Percentiles rank a stretch among this genome's conserved stretches.
phyloP scores from a whole-genome alignment of 2,888 invertebrate species.

The Trachelus stipa region DNA sequence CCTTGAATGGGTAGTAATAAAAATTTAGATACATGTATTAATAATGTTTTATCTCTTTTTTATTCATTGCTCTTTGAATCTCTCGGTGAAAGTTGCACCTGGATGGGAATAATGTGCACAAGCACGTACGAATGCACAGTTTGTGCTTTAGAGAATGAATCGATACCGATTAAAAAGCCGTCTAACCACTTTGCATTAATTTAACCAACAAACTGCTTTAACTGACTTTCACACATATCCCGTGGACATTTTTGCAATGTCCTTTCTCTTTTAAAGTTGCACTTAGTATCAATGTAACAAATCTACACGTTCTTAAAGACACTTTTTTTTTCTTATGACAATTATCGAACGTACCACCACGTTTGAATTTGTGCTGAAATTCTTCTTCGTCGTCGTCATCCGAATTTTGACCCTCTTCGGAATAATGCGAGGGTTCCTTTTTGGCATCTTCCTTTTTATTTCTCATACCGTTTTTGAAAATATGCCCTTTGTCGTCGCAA shows the following conservation, averaged over 20 bases:
- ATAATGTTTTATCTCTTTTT: neutral
- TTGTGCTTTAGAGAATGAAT: neutral
- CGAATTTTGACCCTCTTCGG: neutral
- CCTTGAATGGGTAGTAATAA: neutral
- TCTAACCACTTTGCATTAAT: neutral
- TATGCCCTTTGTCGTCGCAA: conserved; percentile 10
- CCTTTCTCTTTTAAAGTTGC: neutral
- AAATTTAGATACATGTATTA: neutral
- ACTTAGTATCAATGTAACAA: neutral
- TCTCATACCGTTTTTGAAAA: neutral
- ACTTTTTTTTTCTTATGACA: neutral
- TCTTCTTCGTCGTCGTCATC: neutral
- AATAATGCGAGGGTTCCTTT: neutral
- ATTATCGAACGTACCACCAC: neutral
- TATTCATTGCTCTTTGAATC: neutral
- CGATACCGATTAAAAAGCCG: neutral
- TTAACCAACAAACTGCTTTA: neutral
- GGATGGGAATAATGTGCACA: neutral
- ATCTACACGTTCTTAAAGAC: neutral
- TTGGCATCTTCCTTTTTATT: neutral
- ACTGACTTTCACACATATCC: neutral
- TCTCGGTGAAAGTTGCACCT: neutral
- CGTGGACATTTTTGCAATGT: neutral
- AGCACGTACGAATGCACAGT: neutral
- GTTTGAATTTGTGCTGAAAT: neutral